A percentile compares a stretch with the other conserved stretches of the same genome.
These are phyloP conservation scores for Xestoiulus laeticollis DNA, from an alignment of 2,888 invertebrate species.

Conservation along the genomic window DNA sequence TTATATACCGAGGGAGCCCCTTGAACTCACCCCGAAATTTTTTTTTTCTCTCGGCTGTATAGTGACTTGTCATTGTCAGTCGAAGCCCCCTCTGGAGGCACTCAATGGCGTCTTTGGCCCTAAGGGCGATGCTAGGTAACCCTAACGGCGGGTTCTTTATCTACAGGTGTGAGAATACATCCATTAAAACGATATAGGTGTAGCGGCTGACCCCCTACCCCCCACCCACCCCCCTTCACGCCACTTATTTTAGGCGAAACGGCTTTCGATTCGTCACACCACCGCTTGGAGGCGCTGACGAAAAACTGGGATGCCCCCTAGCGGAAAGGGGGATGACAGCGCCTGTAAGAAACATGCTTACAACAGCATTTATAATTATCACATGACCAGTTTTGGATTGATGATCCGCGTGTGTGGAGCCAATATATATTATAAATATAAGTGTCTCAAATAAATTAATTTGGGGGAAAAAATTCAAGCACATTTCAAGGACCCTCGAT, in stretches of 20 bases:
- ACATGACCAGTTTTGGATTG: no score
- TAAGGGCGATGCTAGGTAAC: not conserved
- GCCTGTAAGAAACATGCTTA: no score
- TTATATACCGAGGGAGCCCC: not conserved
- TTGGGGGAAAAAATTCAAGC: no score
- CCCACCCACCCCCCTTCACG: not conserved
- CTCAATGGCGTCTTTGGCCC: not conserved
- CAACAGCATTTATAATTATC: no score
- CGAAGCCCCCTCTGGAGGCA: constrained; percentile 29
- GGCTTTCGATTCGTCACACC: not conserved
- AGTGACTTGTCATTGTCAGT: constrained; percentile 33
- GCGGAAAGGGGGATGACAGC: no score
- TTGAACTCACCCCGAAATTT: not conserved
- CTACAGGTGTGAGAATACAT: constrained; percentile 23
- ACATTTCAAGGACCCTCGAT: no score
- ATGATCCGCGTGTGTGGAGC: no score
- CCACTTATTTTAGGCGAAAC: not conserved
- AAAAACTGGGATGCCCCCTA: not conserved
- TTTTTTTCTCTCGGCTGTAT: not conserved
- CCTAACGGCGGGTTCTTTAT: constrained; percentile 34
- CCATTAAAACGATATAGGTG: constrained; percentile 33
- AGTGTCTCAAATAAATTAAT: no score
- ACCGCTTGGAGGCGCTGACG: not conserved
- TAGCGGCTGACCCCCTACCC: no score
- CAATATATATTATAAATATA: no score